Base-by-base conservation (phyloP, 2,888 invertebrate genomes). In the Apantesis nais region DNA sequence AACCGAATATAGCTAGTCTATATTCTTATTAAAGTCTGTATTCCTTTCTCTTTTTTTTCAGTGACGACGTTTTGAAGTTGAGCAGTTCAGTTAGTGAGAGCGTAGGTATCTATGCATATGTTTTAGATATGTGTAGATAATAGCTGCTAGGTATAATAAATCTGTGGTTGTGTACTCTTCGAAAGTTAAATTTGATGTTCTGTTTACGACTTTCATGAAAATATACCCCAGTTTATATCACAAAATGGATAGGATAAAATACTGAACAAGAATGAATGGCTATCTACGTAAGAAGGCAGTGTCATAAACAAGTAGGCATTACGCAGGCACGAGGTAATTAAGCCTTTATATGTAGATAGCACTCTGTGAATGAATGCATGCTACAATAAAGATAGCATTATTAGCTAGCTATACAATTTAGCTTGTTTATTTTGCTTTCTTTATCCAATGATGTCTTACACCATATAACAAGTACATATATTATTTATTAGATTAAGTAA, bases 21-120 rank as follows among this genome's bases (percentile, higher is more conserved):
- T 0, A 11, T 22, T 34, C 11, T 0, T 0, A 0, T 31, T 70
- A 76, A 72, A 73, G 82, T 72, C 41, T 55, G 19, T 16, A 72
- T 73, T 82, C 58, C 65, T 60, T 64, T 48, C 55, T 14, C 48
- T 9, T 7, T 2, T 8, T 34, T 66, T 63, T 61, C 76, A 62
- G 75, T 86, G 92, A 79, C 31, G 80, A 61, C 86, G 29, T 87
- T 90, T 80, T 78, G 63, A 67, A 75, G 67, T 72, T 76, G 71
- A 67, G 70, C 39, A 61, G 67, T 75, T 83, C 79, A 85, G 89
- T 89, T 90, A 86, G 90, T 87, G 88, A 90, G 83, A 86, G 86
- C 86, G 89, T 91, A 89, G 89, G 90, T 91, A 92, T 89, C 88
- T 92, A 90, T 93, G 92, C 90, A 92, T 93, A 80, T 93, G 90